Conservation (phyloP, 2,888 invertebrate species). For the Mesochorus sp. region DNA sequence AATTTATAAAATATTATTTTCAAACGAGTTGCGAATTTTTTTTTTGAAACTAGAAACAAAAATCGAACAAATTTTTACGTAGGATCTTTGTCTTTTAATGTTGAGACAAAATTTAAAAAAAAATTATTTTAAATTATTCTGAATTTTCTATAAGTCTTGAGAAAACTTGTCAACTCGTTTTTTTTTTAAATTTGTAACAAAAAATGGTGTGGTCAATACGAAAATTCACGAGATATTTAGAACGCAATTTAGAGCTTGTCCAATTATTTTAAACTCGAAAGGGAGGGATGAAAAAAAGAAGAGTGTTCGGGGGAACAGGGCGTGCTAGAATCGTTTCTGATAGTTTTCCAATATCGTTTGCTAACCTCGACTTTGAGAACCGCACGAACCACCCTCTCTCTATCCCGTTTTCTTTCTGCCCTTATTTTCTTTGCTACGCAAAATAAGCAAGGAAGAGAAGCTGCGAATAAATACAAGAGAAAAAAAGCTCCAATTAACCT, state of each 20-base stretch:
- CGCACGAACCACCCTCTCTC: not conserved
- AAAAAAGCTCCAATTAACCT: slow-evolving; percentile 38
- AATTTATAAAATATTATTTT: not conserved
- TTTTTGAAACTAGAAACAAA: no score
- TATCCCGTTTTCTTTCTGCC: not conserved
- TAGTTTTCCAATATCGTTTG: slow-evolving; percentile 54
- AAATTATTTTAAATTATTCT: no score
- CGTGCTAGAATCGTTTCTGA: slow-evolving; percentile 48
- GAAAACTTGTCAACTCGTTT: no score
- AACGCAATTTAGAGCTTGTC: not conserved
- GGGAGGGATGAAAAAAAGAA: slow-evolving; percentile 5
- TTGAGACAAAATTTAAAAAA: no score
- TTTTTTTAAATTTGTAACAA: no score
- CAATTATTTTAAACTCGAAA: not conserved
- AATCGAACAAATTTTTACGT: no score
- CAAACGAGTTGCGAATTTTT: no score
- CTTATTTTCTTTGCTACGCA: not conserved
- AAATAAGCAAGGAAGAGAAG: slow-evolving; percentile 13
- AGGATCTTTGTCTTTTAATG: no score
- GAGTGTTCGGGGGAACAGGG: slow-evolving; percentile 12
- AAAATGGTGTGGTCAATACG: no score
- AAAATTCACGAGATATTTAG: slow-evolving; percentile 2
- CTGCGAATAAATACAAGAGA: slow-evolving; percentile 9
- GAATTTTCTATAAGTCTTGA: no score
- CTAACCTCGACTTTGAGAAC: slow-evolving; percentile 39